Evolutionary conservation across 2,888 invertebrate species (phyloP).

Genomic region (Keiferia lycopersicella): DNA sequence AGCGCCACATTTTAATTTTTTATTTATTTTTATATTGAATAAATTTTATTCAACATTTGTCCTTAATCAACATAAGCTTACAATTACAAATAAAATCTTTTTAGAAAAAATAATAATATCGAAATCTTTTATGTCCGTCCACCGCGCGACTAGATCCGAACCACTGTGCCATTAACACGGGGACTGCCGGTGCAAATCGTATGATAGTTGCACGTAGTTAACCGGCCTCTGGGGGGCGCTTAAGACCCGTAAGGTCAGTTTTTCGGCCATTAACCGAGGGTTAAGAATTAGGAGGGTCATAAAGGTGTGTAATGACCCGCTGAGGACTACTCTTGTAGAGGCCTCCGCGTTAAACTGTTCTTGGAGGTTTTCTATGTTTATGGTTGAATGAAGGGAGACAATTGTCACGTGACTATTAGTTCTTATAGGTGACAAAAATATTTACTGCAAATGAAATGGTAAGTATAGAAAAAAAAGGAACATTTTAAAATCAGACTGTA

Average conservation of each 20-base stretch:
- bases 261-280: slow-evolving; percentile 77
- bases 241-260: slow-evolving; percentile 73
- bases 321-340: slow-evolving; percentile 60
- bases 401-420: neutral
- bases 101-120: no score
- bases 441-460: no score
- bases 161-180: slow-evolving; percentile 17
- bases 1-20: no score
- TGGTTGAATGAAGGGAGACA: neutral
- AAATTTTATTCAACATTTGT: no score
- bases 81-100: no score
- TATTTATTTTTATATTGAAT: no score
- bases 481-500: no score
- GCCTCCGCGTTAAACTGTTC: slow-evolving; percentile 29
- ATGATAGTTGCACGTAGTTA: slow-evolving; percentile 55
- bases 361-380: slow-evolving; percentile 3
- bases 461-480: no score
- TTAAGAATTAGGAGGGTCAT: slow-evolving; percentile 68
- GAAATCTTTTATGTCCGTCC: slow-evolving; percentile 5
- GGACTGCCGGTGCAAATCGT: slow-evolving; percentile 49
- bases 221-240: slow-evolving; percentile 67
- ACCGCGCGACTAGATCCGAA: no score
- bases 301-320: slow-evolving; percentile 77
- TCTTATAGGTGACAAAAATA: no score
- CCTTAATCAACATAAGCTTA: no score